Evolutionary conservation across 2,888 invertebrate genomes (phyloP), one percentile per base, ranked within the genome.

Genomic region (Calameuta filiformis): DNA sequence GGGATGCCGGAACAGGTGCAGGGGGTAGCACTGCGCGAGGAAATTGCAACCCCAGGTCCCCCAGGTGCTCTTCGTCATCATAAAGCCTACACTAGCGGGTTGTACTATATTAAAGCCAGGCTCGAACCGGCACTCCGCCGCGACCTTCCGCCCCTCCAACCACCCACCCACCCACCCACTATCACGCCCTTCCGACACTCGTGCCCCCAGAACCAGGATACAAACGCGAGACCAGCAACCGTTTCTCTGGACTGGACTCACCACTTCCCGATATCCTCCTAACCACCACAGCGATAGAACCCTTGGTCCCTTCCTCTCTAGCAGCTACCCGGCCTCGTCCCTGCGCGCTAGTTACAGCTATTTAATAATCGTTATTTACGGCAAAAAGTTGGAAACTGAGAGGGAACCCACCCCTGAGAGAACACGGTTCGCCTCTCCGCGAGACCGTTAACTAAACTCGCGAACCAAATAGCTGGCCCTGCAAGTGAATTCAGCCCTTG

Each of bases 41-140:
- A 91, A 90, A 91, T 91, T 91, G 91, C 90, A 87, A 86, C 86
- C 86, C 85, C 84, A 82, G 84, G 89, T 91, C 91, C 91, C 91
- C 85, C 87, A 89, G 90, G 91, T 90, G 90, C 90, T 89, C 90
- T 91, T 91, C 90, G 90, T 91, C 91, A 91, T 91, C 90, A 91
- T 91, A 91, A 91, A 91, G 89, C 90, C 90, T 90, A 89, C 87
- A 84, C 87, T 86, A 79, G 31, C 83, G 84, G 88, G 85, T 87
- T 89, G 89, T 88, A 85, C 86, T 87, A 88, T 89, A 90, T 90
- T 90, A 90, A 89, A 90, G 86, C 89, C 85, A 83, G 82, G 84
- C 88, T 86, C 84, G 84, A 84, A 87, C 86, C 84, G 83, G 85
- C 84, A 82, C 35, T 35, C 74, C 40, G 37, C 75, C 56, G 77